Evolutionary conservation across 2,113 vertebrate genomes (phyloP), one percentile per base, ranked within the genome.

Genomic region (Girardinichthys multiradiatus): DNA sequence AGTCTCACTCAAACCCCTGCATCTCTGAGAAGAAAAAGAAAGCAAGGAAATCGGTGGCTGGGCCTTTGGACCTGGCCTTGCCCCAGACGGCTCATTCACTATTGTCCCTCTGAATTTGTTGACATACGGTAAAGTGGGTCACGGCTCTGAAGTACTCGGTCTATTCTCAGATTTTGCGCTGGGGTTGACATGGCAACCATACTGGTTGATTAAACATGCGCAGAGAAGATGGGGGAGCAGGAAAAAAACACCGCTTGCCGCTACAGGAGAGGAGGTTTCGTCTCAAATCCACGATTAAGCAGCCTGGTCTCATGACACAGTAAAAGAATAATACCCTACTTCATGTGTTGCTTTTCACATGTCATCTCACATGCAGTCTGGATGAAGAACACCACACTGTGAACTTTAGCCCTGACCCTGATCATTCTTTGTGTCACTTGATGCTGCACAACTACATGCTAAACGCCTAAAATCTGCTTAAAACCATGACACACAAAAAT

Each of bases 101-200:
- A 93, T 97, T 96, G 95, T 96, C 93, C 94, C 90, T 87, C 88
- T 93, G 94, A 96, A 96, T 96, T 94, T 97, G 96, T 96, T 98
- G 96, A 97, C 95, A 94, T 95, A 94, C 93, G 92, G 94, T 96
- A 99, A 54, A 98, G 94, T 98, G 96, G 98, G 97, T 98, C 97
- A 99, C 86, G 80, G 94, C 94, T 94, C n/a, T n/a, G n/a, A n/a
- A n/a, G n/a, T n/a, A n/a, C n/a, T n/a, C 74, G 45, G 45, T 86
- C 94, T 92, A 94, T 94, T 95, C 94, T 91, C 92, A 68, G 92
- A 93, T 94, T 94, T 94, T 90, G 94, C 85, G 81, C 92, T 91
- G 93, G 63, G 65, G 96, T 99, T 96, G 95, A 88, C 96, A 97
- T 96, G 95, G 94, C 94, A 98, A 99, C 97, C 88, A 93, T 91